Evolutionary conservation across 2,797 vertebrate genomes (phyloP), one percentile per base, ranked within the genome.

Genomic region (Oreochromis mossambicus): DNA sequence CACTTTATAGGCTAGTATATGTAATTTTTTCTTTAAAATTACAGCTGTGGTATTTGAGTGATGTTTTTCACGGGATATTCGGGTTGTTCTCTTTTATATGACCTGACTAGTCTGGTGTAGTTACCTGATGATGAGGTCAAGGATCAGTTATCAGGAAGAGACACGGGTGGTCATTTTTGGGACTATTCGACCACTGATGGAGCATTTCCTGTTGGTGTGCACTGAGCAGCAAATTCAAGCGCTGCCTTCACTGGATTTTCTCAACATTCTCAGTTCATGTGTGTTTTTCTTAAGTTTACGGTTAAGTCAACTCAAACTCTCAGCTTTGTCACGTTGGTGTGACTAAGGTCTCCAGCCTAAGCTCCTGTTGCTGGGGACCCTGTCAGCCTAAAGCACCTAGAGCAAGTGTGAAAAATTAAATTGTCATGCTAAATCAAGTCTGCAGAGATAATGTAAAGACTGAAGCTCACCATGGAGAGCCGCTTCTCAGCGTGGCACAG

Each of bases 401-500:
- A 14, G 7, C 8, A 24, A 38, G 61, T 38, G 34, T 38, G 34
- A 63, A 41, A 41, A 66, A 41, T 21, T 66, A 14, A 5, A 66
- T 24, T 66, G 7, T 21, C 36, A 5, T 38, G n/a, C 36, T 21
- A n/a, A 29, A 58, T 29, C 17, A 48, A 61, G 19, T 34, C 17
- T 26, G 54, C 56, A 34, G 56, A 32, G 1, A 34, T 26, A 29
- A 50, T 48, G 17, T 0, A 51, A 51, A 52, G 24, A 26, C 21
- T 24, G 58, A 32, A 26, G 51, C 89, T 93, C 88, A 96, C 95
- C 92, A 94, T 17, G 10, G 94, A 92, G 17, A 96, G 88, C 1
- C 80, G 86, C 46, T 86, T 95, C 32, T 96, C 95, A 1, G 94
- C n/a, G 2, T 32, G 11, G 5, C 61, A 81, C 89, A 95, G 91